A percentile compares a stretch with the other conserved stretches of the same genome.
phyloP scores from a whole-genome alignment of 2,113 vertebrate genomes.

The Australoheros scitulus region DNA sequence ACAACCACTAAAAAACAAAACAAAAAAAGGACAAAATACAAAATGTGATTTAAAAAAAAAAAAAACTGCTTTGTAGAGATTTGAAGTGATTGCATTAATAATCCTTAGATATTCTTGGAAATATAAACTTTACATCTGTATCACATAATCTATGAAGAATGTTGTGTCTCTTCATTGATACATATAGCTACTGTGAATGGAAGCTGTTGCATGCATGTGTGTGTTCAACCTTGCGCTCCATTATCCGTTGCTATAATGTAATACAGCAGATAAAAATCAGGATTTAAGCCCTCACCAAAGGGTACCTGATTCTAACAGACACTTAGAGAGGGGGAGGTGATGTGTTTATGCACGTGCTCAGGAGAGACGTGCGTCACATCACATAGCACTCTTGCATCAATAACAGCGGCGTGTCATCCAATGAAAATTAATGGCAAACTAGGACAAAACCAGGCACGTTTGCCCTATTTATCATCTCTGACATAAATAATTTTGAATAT shows the following conservation, averaged over 20 bases:
- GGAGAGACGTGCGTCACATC: conserved; percentile 8
- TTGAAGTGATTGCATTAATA: conserved; percentile 24
- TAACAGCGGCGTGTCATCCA: not conserved
- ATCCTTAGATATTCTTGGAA: conserved; percentile 14
- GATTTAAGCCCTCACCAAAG: conserved; percentile 2
- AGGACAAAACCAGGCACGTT: conserved; percentile 1
- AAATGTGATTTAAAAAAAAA: not conserved
- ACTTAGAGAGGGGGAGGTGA: conserved; percentile 15
- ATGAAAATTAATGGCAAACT: not conserved
- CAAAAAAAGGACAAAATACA: not conserved
- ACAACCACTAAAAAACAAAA: conserved; percentile 36
- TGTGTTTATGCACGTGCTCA: conserved; percentile 13
- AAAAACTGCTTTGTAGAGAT: conserved; percentile 1
- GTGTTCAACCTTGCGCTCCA: not conserved
- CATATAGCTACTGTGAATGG: conserved; percentile 10
- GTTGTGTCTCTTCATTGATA: conserved; percentile 10
- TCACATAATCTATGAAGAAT: conserved; percentile 24
- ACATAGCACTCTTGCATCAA: conserved; percentile 13
- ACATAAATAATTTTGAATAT: conserved; percentile 26
- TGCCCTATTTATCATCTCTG: conserved; percentile 14
- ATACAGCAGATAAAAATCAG: conserved; percentile 24
- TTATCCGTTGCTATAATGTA: not conserved
- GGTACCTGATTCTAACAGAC: not conserved
- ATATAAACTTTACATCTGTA: conserved; percentile 44
- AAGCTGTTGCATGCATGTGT: not conserved